Evolutionary conservation across 2,113 vertebrate genomes (phyloP).

Genomic region (Cryptomyrus ogoouensis): DNA sequence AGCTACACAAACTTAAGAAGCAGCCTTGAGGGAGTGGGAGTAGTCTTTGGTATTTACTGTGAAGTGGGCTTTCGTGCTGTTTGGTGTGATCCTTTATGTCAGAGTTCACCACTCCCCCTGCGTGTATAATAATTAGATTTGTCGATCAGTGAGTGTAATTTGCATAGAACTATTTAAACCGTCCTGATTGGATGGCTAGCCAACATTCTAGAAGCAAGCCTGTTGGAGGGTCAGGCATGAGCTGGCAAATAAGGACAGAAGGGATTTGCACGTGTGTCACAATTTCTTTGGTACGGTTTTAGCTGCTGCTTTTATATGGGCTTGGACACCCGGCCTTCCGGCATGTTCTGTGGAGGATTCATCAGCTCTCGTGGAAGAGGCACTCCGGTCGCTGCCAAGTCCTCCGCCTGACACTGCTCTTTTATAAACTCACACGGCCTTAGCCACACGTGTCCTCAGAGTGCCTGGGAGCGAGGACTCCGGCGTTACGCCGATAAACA

Average conservation of each 20-base stretch:
- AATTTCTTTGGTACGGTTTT: background rate
- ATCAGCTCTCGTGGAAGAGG: background rate
- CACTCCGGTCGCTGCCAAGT: background rate
- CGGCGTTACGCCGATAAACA: constrained; percentile 10
- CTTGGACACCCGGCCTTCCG: background rate
- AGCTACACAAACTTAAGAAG: background rate
- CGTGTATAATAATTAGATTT: background rate
- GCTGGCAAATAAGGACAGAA: background rate
- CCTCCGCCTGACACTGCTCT: too few species aligned
- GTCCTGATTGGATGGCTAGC: background rate
- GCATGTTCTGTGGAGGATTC: background rate
- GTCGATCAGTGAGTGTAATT: background rate
- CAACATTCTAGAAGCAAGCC: background rate
- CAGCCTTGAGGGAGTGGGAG: background rate
- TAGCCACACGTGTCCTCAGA: background rate
- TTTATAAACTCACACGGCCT: background rate
- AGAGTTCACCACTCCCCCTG: background rate
- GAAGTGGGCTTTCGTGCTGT: background rate
- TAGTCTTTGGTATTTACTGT: background rate
- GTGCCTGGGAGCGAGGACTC: background rate
- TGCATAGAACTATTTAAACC: background rate
- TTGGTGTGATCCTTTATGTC: background rate
- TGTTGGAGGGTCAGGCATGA: background rate
- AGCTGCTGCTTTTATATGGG: background rate
- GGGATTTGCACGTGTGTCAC: background rate